Evolutionary conservation across 2,888 invertebrate genomes (phyloP), one percentile per base, ranked within the genome.

Genomic region (Sarcophaga subvicina): DNA sequence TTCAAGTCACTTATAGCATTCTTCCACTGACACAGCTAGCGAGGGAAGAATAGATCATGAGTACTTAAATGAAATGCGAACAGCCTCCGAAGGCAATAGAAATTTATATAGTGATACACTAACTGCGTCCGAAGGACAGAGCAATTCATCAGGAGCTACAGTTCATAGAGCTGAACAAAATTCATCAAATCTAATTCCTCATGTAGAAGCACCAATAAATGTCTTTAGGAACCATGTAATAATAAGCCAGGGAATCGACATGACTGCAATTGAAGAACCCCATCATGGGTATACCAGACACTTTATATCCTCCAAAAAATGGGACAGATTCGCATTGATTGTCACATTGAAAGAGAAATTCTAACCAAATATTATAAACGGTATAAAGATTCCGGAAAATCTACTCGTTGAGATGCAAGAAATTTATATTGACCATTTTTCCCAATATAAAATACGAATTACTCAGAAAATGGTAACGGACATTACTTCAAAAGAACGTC

Each of bases 401-500:
- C 27, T 27, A 6, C 27, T 27, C 5, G 5, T 3, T 5, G 27
- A 27, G 6, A 27, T 27, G 27, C 27, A 27, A 20, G 22, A 22
- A 22, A 22, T 22, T 22, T 22, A 22, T 22, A 22, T 22, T 22
- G 22, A 22, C 22, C 22, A 22, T 22, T 22, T 22, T 22, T 22
- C 22, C 22, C 22, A 22, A 22, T 77, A 83, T 67, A 73, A 77
- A 77, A n/a, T 75, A 22, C 22, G 71, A 10, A 64, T 72, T 25
- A 76, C 76, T 10, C 85, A 88, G 72, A 88, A 27, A 27, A 27
- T 27, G 27, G 27, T 27, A 27, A 27, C 27, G 27, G 27, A 27
- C 27, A 27, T 27, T 85, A 71, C 80, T 82, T 2, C 84, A 86
- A 14, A 81, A 87, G 62, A 79, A 88, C 63, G 80, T 54, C 8